Evolutionary conservation across 1,140 invertebrate genomes (phyloP), one percentile per base, ranked within the genome.

Genomic region (Drosophila arawakana): DNA sequence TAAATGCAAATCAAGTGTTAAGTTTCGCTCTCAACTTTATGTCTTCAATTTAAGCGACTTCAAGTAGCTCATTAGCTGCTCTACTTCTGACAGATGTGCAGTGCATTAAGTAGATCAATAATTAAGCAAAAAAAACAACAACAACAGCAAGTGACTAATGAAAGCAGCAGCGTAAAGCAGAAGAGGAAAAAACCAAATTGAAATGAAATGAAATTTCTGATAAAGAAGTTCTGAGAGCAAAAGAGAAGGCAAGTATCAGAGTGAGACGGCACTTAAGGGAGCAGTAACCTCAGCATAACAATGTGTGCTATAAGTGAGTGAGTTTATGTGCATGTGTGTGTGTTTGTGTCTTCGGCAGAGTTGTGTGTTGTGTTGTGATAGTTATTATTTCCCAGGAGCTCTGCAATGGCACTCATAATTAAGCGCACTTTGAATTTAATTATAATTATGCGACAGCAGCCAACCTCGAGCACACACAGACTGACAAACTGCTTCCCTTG

Each of bases 131-230:
- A 34, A 10, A 15, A 44, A 44, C 72, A 71, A 59, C 54, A 75
- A 62, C 67, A 78, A 60, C 71, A 65, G 72, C 54, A 35, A 55
- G 52, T 68, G 46, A 30, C 57, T 61, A 69, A 69, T 69, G 43
- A 11, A 60, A 69, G 60, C 67, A 70, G 30, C 37, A 50, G 35
- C 25, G 3, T 8, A 21, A 9, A 50, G 49, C 11, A 47, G 8
- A 47, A 30, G 1, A 39, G 30, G n/a, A 39, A 52, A 37, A 83
- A 76, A 63, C 54, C 47, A 80, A 81, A 81, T 76, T 77, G 78
- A 76, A 75, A 78, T 81, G 69, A 81, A 81, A 81, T 81, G 69
- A 81, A 81, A 81, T 81, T 39, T 8, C 10, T 25, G 61, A 15
- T 15, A 59, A 18, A 46, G 55, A 35, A 13, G 25, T 30, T 30